phyloP scores from a whole-genome alignment of 2,113 vertebrate species.

The Lipophrys pholis region DNA sequence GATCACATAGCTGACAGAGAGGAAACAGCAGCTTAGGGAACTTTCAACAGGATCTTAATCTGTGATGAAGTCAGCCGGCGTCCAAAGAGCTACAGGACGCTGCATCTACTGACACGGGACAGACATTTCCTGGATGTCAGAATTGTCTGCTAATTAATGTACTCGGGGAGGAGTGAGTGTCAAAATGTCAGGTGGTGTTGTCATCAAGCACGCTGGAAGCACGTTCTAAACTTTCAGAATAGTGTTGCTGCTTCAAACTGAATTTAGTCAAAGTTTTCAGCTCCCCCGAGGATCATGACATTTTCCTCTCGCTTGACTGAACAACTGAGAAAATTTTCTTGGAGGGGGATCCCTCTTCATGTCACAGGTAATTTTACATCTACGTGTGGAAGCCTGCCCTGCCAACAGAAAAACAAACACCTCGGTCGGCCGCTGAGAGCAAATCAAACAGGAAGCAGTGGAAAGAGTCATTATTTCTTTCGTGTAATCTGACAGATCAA shows the following conservation, averaged over 20 bases:
- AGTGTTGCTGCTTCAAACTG: slow-evolving; percentile 35
- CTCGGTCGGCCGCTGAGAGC: not conserved
- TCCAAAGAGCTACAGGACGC: slow-evolving; percentile 35
- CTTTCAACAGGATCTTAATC: slow-evolving; percentile 68
- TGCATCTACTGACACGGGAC: slow-evolving; percentile 49
- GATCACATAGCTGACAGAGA: slow-evolving; percentile 70
- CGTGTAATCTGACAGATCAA: slow-evolving; percentile 51
- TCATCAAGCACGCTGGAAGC: slow-evolving; percentile 32
- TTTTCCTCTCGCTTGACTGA: slow-evolving; percentile 37
- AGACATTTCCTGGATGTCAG: slow-evolving; percentile 57
- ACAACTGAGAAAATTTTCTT: slow-evolving; percentile 27
- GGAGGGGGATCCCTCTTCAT: slow-evolving; percentile 4
- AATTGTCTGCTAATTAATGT: slow-evolving; percentile 59
- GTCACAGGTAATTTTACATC: slow-evolving; percentile 41
- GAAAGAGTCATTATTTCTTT: slow-evolving; percentile 41
- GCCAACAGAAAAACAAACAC: slow-evolving; percentile 21
- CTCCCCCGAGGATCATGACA: slow-evolving; percentile 15
- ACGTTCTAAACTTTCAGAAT: slow-evolving; percentile 49
- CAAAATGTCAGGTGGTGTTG: slow-evolving; percentile 52
- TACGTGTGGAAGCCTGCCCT: not conserved
- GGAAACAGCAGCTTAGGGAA: slow-evolving; percentile 64
- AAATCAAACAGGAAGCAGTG: slow-evolving; percentile 8
- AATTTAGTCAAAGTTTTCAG: slow-evolving; percentile 48
- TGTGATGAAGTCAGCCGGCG: slow-evolving; percentile 59
- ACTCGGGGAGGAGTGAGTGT: slow-evolving; percentile 34